phyloP scores from a whole-genome alignment of 2,113 vertebrate genomes.

The Oxyura jamaicensis region DNA sequence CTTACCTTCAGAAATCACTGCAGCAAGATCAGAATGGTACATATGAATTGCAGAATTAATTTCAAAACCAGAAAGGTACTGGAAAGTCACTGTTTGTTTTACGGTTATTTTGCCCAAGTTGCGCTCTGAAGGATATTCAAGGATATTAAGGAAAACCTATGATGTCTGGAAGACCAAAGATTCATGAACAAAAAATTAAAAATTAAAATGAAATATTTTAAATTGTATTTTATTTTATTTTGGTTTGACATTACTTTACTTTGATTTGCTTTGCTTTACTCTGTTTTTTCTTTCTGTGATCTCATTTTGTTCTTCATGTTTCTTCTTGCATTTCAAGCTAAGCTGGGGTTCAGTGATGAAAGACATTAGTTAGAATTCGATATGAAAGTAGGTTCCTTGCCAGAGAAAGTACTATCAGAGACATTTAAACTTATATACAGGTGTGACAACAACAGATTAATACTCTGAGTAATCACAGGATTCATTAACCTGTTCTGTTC shows the following conservation, averaged over 20 bases:
- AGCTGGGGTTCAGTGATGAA: neutral
- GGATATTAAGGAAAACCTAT: neutral
- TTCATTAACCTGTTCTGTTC: neutral
- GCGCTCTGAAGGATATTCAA: neutral
- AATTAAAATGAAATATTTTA: neutral
- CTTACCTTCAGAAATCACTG: neutral
- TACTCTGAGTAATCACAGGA: neutral
- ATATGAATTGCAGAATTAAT: rapidly evolving
- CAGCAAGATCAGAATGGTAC: neutral
- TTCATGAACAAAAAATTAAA: rapidly evolving
- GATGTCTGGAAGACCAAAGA: neutral
- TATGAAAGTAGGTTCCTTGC: neutral
- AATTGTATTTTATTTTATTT: rapidly evolving
- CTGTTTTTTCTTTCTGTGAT: neutral
- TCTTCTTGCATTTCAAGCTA: neutral
- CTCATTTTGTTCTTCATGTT: neutral
- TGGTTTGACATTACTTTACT: too few relatives aligned
- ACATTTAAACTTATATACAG: neutral
- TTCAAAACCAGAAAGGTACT: neutral
- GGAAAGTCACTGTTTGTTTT: neutral
- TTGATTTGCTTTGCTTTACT: neutral
- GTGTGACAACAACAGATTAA: neutral
- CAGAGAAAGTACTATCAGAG: neutral
- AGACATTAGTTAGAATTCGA: neutral
- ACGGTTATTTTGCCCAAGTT: neutral